A percentile compares a stretch with the other conserved stretches of the same genome.
These are phyloP conservation scores for Palloptera scutellata DNA, from an alignment of 2,888 invertebrate genomes.

Conservation along the genomic window DNA sequence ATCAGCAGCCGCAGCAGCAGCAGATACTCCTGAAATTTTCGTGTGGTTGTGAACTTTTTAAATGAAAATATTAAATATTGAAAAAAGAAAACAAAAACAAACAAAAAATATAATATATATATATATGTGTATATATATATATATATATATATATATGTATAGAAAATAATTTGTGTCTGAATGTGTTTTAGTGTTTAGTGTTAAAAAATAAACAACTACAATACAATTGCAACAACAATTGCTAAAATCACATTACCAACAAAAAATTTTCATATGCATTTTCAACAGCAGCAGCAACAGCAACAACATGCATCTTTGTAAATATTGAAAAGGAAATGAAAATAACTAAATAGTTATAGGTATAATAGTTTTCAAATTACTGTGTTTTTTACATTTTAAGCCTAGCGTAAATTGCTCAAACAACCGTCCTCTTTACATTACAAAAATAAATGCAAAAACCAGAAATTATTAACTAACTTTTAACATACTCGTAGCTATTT, in stretches of 20 bases:
- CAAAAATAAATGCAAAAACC: slow-evolving; percentile 24
- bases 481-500: slow-evolving; percentile 25
- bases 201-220: slow-evolving; percentile 11
- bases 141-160: not conserved
- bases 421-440: slow-evolving; percentile 37
- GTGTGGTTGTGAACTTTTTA: slow-evolving; percentile 29
- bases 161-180: slow-evolving; percentile 3
- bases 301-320: not conserved
- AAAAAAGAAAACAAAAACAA: slow-evolving; percentile 15
- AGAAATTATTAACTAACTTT: slow-evolving; percentile 26
- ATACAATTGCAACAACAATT: not conserved
- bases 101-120: slow-evolving; percentile 12
- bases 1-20: slow-evolving; percentile 8
- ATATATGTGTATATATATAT: not conserved
- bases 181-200: not conserved
- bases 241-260: not conserved
- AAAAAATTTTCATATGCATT: not conserved
- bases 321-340: not conserved
- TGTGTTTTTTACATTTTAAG: slow-evolving; percentile 29
- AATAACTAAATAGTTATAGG: slow-evolving; percentile 11
- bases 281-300: not conserved
- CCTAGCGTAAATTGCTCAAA: slow-evolving; percentile 31
- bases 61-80: slow-evolving; percentile 22
- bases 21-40: slow-evolving; percentile 7
- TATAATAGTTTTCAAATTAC: slow-evolving; percentile 26